Evolutionary conservation across 2,113 vertebrate genomes (phyloP), one percentile per base, ranked within the genome.

Genomic region (Parotia lawesii): DNA sequence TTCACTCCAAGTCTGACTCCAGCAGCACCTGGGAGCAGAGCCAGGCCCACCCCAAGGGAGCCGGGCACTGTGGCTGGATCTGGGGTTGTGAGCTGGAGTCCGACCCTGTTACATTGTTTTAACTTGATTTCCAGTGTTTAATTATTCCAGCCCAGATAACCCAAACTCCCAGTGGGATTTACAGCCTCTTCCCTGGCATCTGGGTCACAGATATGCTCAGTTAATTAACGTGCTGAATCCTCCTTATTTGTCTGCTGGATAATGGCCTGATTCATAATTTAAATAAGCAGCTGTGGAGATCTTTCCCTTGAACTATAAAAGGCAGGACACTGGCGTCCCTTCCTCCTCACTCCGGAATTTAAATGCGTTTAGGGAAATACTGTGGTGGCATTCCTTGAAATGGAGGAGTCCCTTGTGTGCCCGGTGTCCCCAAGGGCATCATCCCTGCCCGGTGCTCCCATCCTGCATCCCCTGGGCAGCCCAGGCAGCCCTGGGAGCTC

Each of bases 141-240:
- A 95, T 94, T 90, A 92, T 89, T 82, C n/a, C 60, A 72, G 69
- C 56, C 8, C 25, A 86, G 95, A 93, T 91, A 95, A 85, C 89
- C 73, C 37, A 10, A 69, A 75, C 67, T 95, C 94, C 77, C 51
- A 15, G n/a, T 40, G 86, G 91, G 96, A 87, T 95, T 96, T 85
- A 54, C 65, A 69, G 92, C 75, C 57, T 29, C 90, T 96, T 94
- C 87, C 82, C 93, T 84, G 97, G 95, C 95, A 95, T 96, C 96
- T 97, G 97, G 96, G 96, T 97, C 96, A 97, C 83, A 97, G 95
- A 96, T 91, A 94, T 5, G 56, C 93, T 94, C 90, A 48, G 95
- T 97, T 97, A 97, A 97, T 98, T 98, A 97, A 96, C 19, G 93
- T 80, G 67, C 92, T 96, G 92, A 73, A 93, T 25, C 12, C 94